A percentile compares a stretch with the other conserved stretches of the same genome.
These are phyloP conservation scores for Chelonia mydas DNA, from an alignment of 2,797 vertebrate species.

Conservation along the genomic window DNA sequence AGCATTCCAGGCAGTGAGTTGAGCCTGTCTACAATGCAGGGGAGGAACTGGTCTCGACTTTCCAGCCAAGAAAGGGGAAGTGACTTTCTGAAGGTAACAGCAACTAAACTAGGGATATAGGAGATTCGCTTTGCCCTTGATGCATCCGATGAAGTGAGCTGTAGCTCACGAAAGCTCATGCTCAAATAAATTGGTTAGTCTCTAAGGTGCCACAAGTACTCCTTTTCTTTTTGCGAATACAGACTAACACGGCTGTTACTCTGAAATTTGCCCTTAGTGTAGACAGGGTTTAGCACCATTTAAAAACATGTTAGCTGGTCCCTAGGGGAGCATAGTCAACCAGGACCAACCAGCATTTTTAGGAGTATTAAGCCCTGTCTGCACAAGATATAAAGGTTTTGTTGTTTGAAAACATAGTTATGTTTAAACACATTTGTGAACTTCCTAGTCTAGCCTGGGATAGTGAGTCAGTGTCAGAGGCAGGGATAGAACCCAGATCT, in stretches of 20 bases:
- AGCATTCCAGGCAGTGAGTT: conserved; percentile 20
- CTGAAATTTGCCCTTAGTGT: not conserved
- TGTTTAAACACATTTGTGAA: not conserved
- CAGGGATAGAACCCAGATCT: not conserved
- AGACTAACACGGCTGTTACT: too few relatives aligned
- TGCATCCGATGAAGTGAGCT: too few relatives aligned
- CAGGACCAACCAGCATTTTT: not conserved
- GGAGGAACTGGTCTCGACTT: not conserved
- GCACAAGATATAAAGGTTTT: not conserved
- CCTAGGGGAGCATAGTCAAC: not conserved
- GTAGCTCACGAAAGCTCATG: too few relatives aligned
- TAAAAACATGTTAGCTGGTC: not conserved
- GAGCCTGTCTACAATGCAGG: not conserved
- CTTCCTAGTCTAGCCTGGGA: not conserved
- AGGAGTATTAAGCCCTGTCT: not conserved
- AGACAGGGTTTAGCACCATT: not conserved
- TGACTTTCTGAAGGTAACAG: not conserved
- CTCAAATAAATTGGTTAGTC: too few relatives aligned
- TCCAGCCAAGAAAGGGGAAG: not conserved
- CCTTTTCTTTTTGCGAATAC: too few relatives aligned
- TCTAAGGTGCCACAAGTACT: too few relatives aligned
- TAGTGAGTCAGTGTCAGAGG: not conserved
- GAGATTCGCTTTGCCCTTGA: not conserved
- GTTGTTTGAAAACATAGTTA: not conserved
- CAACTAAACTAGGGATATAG: not conserved